Evolutionary conservation across 2,113 vertebrate genomes (phyloP).

Genomic region (Salvator merianae): DNA sequence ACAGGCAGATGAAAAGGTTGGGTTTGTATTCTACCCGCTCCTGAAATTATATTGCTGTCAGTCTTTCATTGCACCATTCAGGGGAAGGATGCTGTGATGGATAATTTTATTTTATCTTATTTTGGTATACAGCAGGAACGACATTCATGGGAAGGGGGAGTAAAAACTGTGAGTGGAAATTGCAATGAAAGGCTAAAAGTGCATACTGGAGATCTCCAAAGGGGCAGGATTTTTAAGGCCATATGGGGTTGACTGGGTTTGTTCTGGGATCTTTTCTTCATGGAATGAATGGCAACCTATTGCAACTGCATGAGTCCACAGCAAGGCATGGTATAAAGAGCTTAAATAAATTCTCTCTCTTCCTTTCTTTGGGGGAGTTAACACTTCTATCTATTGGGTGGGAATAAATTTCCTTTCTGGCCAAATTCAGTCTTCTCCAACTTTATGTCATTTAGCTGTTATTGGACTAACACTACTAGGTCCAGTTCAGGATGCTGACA

Average conservation of each 20-base stretch:
- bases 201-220: not conserved
- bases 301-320: not conserved
- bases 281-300: not conserved
- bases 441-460: too few species aligned
- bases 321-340: not conserved
- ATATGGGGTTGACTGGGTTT: not conserved
- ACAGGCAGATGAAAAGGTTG: constrained; percentile 3
- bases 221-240: not conserved
- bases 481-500: too few species aligned
- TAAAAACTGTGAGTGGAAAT: constrained; percentile 13
- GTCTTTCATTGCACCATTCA: not conserved
- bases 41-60: constrained; percentile 5
- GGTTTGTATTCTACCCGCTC: constrained; percentile 9
- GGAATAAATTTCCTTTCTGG: too few species aligned
- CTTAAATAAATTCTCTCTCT: not conserved
- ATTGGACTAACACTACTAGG: too few species aligned
- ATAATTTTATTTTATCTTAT: not conserved
- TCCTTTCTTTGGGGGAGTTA: not conserved
- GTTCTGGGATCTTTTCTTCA: not conserved
- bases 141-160: not conserved
- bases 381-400: not conserved
- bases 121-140: not conserved
- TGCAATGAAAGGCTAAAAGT: constrained; percentile 4
- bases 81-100: not conserved
- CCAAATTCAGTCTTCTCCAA: too few species aligned